Evolutionary conservation across 2,113 vertebrate genomes (phyloP).

Genomic region (Condylura cristata): DNA sequence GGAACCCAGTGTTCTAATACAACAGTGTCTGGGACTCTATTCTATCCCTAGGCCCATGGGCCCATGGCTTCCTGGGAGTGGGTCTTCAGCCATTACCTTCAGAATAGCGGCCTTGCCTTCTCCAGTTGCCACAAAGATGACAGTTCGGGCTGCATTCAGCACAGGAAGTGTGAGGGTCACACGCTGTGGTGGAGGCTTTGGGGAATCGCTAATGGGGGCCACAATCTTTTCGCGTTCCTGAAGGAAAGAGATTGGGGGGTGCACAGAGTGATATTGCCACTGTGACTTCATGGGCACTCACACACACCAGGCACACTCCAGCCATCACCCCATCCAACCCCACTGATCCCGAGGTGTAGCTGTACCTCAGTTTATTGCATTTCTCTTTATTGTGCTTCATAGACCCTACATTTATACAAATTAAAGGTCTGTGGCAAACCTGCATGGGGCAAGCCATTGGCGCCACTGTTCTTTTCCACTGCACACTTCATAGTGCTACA

Average conservation of each 20-base stretch:
- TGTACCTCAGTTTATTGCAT: no score
- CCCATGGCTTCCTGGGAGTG: neutral
- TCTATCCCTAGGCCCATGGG: neutral
- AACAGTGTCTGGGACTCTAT: neutral
- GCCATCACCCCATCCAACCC: neutral
- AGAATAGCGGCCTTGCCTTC: constrained; percentile 92
- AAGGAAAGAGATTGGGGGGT: fast-evolving
- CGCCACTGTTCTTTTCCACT: no score
- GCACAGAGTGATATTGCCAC: neutral
- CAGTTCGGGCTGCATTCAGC: constrained; percentile 91
- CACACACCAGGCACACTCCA: fast-evolving
- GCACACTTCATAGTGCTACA: no score
- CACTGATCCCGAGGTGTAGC: no score
- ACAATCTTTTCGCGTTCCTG: constrained; percentile 92
- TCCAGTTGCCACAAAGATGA: constrained; percentile 93
- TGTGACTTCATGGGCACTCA: neutral
- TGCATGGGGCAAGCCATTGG: no score
- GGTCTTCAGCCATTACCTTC: constrained; percentile 85
- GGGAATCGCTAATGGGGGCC: constrained; percentile 93
- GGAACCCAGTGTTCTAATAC: neutral
- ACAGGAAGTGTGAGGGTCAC: constrained; percentile 93
- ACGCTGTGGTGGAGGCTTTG: constrained; percentile 92
- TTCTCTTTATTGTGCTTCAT: no score
- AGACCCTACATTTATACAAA: no score
- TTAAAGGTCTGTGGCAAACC: no score